phyloP scores from a whole-genome alignment of 2,797 vertebrate genomes.

The Austrolebias charrua region DNA sequence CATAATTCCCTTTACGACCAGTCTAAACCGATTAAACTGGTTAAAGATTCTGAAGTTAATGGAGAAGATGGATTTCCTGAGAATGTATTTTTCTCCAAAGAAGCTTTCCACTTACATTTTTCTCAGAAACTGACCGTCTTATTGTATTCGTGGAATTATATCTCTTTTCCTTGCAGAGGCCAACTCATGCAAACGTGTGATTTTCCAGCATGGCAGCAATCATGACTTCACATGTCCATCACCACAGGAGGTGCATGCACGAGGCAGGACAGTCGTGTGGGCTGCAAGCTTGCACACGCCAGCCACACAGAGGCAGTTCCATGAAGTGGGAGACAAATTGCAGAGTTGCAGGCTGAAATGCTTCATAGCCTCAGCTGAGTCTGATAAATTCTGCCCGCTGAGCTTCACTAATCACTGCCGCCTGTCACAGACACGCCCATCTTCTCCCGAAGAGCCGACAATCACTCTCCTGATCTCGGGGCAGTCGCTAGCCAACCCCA shows the following conservation, averaged over 20 bases:
- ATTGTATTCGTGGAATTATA: conserved; percentile 8
- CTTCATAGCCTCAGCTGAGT: conserved; percentile 73
- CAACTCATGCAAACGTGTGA: conserved; percentile 14
- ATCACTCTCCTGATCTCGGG: conserved; percentile 52
- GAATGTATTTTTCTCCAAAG: background rate
- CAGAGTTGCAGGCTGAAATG: conserved; percentile 68
- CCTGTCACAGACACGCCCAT: conserved; percentile 68
- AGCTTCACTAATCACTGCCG: conserved; percentile 77
- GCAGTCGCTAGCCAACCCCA: conserved; percentile 43
- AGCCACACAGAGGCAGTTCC: conserved; percentile 44
- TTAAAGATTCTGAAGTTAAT: conserved; percentile 6
- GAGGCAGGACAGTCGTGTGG: conserved; percentile 9
- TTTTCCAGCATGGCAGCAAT: conserved; percentile 16
- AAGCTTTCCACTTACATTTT: conserved; percentile 13
- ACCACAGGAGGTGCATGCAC: conserved; percentile 4
- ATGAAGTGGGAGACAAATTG: conserved; percentile 70
- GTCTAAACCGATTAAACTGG: conserved; percentile 1
- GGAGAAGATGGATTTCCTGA: conserved; percentile 19
- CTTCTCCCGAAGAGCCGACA: conserved; percentile 52
- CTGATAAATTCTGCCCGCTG: conserved; percentile 73
- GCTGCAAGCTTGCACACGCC: conserved; percentile 24
- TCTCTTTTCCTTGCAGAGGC: conserved; percentile 11
- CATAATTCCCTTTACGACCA: background rate
- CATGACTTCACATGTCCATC: conserved; percentile 25
- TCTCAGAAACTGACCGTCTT: conserved; percentile 15